Evolutionary conservation across 37 sponge, comb jelly and placozoan genomes (phyloP), one percentile per base, ranked within the genome.

Genomic region (Chondrilla cf. caribensis): DNA sequence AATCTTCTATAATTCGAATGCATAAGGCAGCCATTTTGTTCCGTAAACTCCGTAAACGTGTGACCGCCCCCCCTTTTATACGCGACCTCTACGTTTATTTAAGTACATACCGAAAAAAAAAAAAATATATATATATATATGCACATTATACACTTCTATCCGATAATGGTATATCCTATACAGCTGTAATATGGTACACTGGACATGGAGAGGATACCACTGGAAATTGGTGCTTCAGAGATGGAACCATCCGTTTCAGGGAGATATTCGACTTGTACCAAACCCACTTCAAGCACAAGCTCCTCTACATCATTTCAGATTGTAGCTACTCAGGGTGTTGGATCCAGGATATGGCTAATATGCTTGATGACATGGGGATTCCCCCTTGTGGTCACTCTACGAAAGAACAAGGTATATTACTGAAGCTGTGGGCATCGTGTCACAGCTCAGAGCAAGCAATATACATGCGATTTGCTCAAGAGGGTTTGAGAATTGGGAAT

Each of bases 181-280:
- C 58, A 88, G 89, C 75, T 67, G 5, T 67, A 3, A 70, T 88
- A 21, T 84, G 81, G 62, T 88, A 80, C 75, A 80, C 60, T 62
- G 89, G 89, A n/a, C 78, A 79, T 80, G 76, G 84, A 40, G 78
- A 89, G 78, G 58, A n/a, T 19, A 80, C 76, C 44, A 81, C 84
- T 36, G 84, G 89, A 33, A 70, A 84, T 75, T 80, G 85, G 89
- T 70, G 81, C 64, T 80, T 89, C 60, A 66, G 86, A 70, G 89
- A 84, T 83, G 85, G 85, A 37, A 58, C 60, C n/a, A 80, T 89
- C 21, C 33, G 73, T 18, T 89, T 89, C 55, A 59, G 79, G 36
- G 89, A 89, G n/a, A 89, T 89, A 44, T 84, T 84, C 38, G 38
- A 67, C 70, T 58, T 84, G 22, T 89, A 89, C 58, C 38, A 54